A percentile compares a stretch with the other conserved stretches of the same genome.
Conservation (phyloP, 2,888 invertebrate species). For the Fragum sueziense region DNA sequence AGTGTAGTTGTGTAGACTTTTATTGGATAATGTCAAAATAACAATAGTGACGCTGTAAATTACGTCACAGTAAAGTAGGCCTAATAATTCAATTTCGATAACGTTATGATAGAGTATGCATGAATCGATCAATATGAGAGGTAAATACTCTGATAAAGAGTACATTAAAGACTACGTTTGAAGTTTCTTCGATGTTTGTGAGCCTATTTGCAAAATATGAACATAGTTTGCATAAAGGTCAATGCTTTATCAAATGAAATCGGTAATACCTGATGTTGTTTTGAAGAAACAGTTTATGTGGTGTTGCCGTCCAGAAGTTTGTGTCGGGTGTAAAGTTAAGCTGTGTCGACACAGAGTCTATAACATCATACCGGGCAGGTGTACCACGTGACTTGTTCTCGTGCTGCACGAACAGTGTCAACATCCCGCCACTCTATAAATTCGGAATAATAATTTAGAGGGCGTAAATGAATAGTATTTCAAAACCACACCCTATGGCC, state of each 20-base stretch:
- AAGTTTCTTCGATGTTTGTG: too few relatives aligned
- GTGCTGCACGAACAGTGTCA: slow-evolving; percentile 1
- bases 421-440: neutral
- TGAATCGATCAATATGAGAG: too few relatives aligned
- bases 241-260: neutral
- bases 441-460: neutral
- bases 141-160: too few relatives aligned
- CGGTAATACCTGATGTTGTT: neutral
- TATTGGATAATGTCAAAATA: neutral
- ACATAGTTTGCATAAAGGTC: too few relatives aligned
- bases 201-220: too few relatives aligned
- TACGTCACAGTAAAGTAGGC: too few relatives aligned
- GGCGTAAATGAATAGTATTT: too few relatives aligned
- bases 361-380: neutral
- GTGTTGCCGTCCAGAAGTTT: slow-evolving; percentile 2
- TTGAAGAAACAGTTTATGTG: neutral
- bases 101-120: too few relatives aligned
- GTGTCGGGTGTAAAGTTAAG: neutral
- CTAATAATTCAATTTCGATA: too few relatives aligned
- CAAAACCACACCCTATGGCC: neutral
- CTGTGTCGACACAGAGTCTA: neutral
- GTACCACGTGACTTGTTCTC: neutral
- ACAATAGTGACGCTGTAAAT: neutral
- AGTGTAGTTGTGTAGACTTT: neutral
- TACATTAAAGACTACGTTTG: too few relatives aligned